Percentiles rank a stretch among this genome's conserved stretches.
These are phyloP conservation scores for Macaria notata DNA, from an alignment of 2,888 invertebrate genomes.

Conservation along the genomic window DNA sequence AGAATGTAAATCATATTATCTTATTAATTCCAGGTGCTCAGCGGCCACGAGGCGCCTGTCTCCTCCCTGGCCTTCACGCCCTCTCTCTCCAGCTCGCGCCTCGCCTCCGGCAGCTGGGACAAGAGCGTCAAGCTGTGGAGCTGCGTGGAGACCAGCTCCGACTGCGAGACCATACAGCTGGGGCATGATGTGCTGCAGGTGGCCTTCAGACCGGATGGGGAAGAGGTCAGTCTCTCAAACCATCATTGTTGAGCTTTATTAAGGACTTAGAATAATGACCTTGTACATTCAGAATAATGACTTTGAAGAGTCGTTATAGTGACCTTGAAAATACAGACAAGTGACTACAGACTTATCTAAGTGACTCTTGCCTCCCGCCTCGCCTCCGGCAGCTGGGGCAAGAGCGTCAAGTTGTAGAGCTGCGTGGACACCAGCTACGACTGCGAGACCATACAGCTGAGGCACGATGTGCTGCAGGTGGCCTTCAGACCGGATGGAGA, in stretches of 20 bases:
- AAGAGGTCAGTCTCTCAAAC: no score
- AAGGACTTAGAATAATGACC: no score
- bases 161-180: constrained; percentile 91
- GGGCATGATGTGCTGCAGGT: constrained; percentile 92
- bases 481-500: constrained; percentile 94
- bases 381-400: constrained; percentile 96
- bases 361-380: no score
- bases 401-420: constrained; percentile 94
- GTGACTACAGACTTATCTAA: no score
- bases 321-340: no score
- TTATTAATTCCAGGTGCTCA: constrained; percentile 82
- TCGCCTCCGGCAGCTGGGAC: constrained; percentile 96
- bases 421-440: constrained; percentile 91
- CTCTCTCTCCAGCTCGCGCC: constrained; percentile 84
- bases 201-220: constrained; percentile 94
- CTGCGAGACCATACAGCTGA: constrained; percentile 90
- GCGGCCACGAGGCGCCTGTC: constrained; percentile 97
- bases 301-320: no score
- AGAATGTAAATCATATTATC: no score
- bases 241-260: no score
- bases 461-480: constrained; percentile 91
- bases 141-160: constrained; percentile 90
- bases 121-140: constrained; percentile 95
- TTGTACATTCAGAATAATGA: no score
- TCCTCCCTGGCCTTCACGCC: constrained; percentile 92